Evolutionary conservation across 2,888 invertebrate species (phyloP), one percentile per base, ranked within the genome.

Genomic region (Thysanoteuthis rhombus): DNA sequence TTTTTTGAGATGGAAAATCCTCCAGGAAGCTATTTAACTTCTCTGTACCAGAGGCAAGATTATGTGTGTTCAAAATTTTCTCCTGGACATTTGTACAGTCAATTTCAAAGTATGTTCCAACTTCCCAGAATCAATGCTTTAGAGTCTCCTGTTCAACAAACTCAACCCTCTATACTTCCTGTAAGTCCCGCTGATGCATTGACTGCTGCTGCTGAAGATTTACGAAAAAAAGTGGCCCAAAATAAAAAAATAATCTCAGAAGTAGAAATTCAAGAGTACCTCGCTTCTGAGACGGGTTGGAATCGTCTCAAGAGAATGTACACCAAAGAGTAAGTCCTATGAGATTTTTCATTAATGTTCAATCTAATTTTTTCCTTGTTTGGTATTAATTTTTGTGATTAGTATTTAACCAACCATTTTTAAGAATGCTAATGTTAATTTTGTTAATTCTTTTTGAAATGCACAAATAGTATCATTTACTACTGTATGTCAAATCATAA

Each of bases 261-360:
- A 45, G 40, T 92, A 28, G 92, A 92, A n/a, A 92, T 92, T n/a
- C 92, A 92, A 45, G n/a, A 92, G 19, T 92, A 28, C 32, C 40
- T 92, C 6, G 19, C 42, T 19, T 32, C 92, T n/a, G 92, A 92
- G 32, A 92, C 92, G 0, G 92, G 92, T n/a, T 45, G 32, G 42
- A 19, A 92, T 92, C 92, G 92, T 42, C 45, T 92, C 19, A n/a
- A 92, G 92, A 42, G n/a, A 42, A 92, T 92, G 45, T 92, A 92
- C 32, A 92, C 16, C 3, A 92, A 32, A 42, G 45, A 92, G 45
- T 92, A 40, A 92, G 92, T 92, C 5, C n/a, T 19, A 42, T 92
- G 32, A n/a, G 10, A 8, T 45, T 40, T 32, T 39, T 45, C 16
- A 6, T 45, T n/a, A 90, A 25, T 39, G 40, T 16, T 4, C 19